A percentile compares a stretch with the other conserved stretches of the same genome.
These are phyloP conservation scores for Artemisiospiza belli DNA, from an alignment of 2,113 vertebrate genomes.

Conservation along the genomic window DNA sequence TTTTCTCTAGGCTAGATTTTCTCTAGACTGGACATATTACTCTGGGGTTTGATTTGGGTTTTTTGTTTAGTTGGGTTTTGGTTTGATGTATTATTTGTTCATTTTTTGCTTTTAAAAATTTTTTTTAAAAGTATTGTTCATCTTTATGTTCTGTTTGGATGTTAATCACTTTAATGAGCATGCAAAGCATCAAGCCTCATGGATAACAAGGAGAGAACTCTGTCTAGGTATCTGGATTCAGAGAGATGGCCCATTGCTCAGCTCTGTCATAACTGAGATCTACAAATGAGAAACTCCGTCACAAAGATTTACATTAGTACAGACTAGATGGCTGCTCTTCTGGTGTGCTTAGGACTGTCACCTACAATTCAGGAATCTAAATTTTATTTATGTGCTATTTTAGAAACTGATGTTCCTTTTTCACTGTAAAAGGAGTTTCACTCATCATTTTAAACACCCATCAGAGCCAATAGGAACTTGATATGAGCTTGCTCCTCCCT, in stretches of 20 bases:
- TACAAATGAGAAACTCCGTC: not conserved
- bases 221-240: not conserved
- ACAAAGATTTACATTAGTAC: not conserved
- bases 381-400: not conserved
- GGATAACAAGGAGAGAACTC: not conserved
- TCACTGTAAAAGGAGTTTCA: not conserved
- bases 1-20: not conserved
- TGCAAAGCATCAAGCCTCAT: not conserved
- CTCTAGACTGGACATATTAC: not conserved
- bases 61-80: not conserved
- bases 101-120: not conserved
- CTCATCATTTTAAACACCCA: not conserved
- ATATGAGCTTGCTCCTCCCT: not conserved
- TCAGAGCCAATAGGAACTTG: not conserved
- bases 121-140: not conserved
- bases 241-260: not conserved
- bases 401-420: not conserved
- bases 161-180: not conserved
- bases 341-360: not conserved
- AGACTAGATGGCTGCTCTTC: not conserved
- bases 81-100: not conserved
- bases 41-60: not conserved
- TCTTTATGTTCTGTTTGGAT: not conserved
- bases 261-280: not conserved
- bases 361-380: not conserved